phyloP scores from a whole-genome alignment of 2,888 invertebrate species.

The Tortricodes alternella region DNA sequence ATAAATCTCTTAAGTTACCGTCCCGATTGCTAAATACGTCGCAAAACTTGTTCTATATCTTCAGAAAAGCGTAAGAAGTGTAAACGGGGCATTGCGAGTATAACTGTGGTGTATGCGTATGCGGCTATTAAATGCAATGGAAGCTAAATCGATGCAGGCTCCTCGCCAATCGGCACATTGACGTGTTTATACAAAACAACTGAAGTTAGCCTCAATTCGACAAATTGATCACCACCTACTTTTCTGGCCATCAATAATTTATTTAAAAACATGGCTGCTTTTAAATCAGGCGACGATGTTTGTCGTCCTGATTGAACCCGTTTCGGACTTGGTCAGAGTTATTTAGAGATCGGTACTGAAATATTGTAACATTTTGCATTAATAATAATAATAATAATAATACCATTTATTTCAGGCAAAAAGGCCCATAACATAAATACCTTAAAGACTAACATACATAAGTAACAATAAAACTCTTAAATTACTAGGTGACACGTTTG shows the following conservation, averaged over 20 bases:
- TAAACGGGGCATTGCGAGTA: background rate
- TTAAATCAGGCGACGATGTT: background rate
- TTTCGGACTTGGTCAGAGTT: too few species aligned
- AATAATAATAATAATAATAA: too few species aligned
- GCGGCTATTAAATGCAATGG: constrained; percentile 10
- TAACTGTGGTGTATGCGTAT: background rate
- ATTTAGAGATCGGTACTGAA: too few species aligned
- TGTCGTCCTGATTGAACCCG: too few species aligned
- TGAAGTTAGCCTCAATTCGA: constrained; percentile 22
- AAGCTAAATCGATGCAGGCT: constrained; percentile 17
- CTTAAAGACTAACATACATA: too few species aligned
- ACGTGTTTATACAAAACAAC: constrained; percentile 15
- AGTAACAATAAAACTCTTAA: too few species aligned
- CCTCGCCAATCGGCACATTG: constrained; percentile 11
- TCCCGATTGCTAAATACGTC: background rate
- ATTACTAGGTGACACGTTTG: too few species aligned
- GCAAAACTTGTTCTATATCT: background rate
- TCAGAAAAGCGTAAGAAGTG: background rate
- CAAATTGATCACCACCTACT: background rate
- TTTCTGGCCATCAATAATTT: background rate
- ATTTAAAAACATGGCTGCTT: background rate
- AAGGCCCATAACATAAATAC: too few species aligned
- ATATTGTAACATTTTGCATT: too few species aligned
- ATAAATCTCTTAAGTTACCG: too few species aligned
- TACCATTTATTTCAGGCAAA: too few species aligned